Evolutionary conservation across 2,797 vertebrate genomes (phyloP), one percentile per base, ranked within the genome.

Genomic region (Sciurus vulgaris): DNA sequence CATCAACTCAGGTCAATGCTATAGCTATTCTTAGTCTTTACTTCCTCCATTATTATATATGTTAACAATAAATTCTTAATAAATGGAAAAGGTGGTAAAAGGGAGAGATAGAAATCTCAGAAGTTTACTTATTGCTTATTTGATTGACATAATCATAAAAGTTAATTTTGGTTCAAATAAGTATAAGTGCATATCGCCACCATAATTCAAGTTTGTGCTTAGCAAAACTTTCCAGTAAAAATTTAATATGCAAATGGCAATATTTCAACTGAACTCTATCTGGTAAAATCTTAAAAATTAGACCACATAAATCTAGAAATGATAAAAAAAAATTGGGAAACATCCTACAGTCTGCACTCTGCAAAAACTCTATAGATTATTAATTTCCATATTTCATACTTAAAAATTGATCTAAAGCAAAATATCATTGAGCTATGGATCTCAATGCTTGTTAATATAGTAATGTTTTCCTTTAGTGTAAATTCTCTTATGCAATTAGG

Each of bases 271-370:
- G n/a, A 92, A 67, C 0, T 33, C 86, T 51, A 82, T 30, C 28
- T 93, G 33, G 41, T 18, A 92, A 97, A 92, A 78, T 94, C 74
- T 86, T 91, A 15, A 61, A 94, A 93, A 85, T 93, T 72, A 84
- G 28, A 44, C 51, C 83, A 82, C 93, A 54, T 65, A 76, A 86
- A 54, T 41, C 5, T 8, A 61, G n/a, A 84, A 82, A 51, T 54
- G 54, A 83, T 38, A 78, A 77, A 91, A 38, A 91, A 38, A 91
- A 87, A 79, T 9, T 82, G 1, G 5, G 33, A 49, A 38, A 69
- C 0, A 5, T 59, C 89, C 85, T 93, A 92, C 91, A 84, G 22
- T 20, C 69, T 93, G 85, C 7, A 85, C 22, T 18, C 26, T 33
- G 30, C 61, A 67, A 76, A 28, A 95, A 94, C 24, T 63, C 67